Percentiles rank a stretch among this genome's conserved stretches.
Conservation (phyloP, 2,797 vertebrate genomes). For the Triplophysa bombifrons region DNA sequence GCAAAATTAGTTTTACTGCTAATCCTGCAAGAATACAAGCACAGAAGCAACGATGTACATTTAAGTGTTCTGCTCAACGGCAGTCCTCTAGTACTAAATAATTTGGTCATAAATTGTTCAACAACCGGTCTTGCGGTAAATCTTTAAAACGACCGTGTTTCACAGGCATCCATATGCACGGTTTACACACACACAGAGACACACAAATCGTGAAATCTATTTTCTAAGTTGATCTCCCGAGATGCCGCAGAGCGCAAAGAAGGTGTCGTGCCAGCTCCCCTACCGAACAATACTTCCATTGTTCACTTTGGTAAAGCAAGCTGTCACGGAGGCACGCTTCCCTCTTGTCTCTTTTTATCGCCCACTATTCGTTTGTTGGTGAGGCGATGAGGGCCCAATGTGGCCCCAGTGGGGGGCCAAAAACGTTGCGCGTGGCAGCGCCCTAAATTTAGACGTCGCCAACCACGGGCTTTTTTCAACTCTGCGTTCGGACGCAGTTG, state of each 20-base stretch:
- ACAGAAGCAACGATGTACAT: too few species aligned
- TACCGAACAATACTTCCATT: conserved; percentile 82
- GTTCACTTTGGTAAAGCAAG: conserved; percentile 79
- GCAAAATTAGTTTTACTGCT: too few species aligned
- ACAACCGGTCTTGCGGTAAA: background rate
- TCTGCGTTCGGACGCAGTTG: background rate
- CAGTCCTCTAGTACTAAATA: background rate
- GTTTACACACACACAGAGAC: conserved; percentile 57
- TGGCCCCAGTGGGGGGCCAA: conserved; percentile 78
- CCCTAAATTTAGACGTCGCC: conserved; percentile 77
- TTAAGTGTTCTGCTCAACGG: too few species aligned
- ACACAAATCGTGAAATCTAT: conserved; percentile 69
- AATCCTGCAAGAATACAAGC: too few species aligned
- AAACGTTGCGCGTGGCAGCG: conserved; percentile 65
- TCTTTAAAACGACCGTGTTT: conserved; percentile 27
- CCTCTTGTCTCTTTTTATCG: conserved; percentile 68
- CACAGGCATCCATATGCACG: conserved; percentile 37
- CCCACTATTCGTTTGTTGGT: conserved; percentile 77
- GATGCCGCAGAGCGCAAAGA: conserved; percentile 71
- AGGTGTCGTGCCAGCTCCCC: conserved; percentile 75
- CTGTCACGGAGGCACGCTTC: conserved; percentile 66
- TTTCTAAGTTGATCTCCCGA: conserved; percentile 78
- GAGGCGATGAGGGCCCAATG: conserved; percentile 74
- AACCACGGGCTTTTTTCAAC: conserved; percentile 35
- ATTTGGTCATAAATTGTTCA: background rate